Evolutionary conservation across 2,113 vertebrate genomes (phyloP).

Genomic region (Carassius auratus): DNA sequence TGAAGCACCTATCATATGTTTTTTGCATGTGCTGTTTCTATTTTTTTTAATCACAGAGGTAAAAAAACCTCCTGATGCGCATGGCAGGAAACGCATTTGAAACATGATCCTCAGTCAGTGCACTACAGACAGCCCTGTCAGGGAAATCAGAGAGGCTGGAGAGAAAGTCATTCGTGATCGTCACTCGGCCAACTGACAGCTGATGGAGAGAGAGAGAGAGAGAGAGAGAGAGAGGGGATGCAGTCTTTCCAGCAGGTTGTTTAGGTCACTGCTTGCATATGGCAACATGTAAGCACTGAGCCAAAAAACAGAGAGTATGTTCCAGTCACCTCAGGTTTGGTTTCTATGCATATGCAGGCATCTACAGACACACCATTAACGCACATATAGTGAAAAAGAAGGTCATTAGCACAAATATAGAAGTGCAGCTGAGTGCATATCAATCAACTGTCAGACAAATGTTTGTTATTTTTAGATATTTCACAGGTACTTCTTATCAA

Average conservation of each 20-base stretch:
- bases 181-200: slow-evolving; percentile 25
- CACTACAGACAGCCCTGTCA: slow-evolving; percentile 21
- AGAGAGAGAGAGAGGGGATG: neutral
- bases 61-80: slow-evolving; percentile 6
- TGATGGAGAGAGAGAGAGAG: slow-evolving; percentile 33
- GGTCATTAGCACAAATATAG: neutral
- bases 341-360: neutral
- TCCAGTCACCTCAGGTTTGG: neutral
- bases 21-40: neutral
- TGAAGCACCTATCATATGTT: neutral
- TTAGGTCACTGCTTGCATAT: slow-evolving; percentile 3
- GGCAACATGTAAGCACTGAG: neutral
- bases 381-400: neutral
- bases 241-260: neutral
- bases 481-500: neutral
- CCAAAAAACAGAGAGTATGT: neutral
- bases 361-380: neutral
- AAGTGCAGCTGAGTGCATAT: neutral
- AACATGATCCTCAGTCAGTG: slow-evolving; percentile 31
- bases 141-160: slow-evolving; percentile 35
- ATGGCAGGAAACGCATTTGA: slow-evolving; percentile 23
- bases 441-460: neutral
- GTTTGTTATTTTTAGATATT: neutral
- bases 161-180: slow-evolving; percentile 27
- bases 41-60: neutral